phyloP scores from a whole-genome alignment of 2,888 invertebrate species.

The Kuschelorhynchus macadamiae region DNA sequence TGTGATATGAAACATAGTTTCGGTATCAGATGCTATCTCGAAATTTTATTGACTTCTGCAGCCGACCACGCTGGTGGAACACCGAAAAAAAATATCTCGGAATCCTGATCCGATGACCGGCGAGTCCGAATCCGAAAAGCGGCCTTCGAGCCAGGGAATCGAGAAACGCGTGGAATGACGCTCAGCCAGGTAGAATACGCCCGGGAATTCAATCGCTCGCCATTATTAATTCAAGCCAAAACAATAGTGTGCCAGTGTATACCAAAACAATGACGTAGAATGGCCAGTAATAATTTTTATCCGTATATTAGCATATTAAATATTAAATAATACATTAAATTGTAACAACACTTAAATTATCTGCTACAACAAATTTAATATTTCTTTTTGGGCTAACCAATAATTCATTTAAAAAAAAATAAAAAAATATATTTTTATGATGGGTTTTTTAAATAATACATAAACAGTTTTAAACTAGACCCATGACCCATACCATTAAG shows the following conservation, averaged over 20 bases:
- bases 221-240: slow-evolving; percentile 67
- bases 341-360: too few species aligned
- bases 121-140: slow-evolving; percentile 50
- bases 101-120: slow-evolving; percentile 35
- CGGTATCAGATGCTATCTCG: slow-evolving; percentile 16
- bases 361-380: too few species aligned
- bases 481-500: too few species aligned
- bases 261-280: slow-evolving; percentile 27
- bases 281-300: too few species aligned
- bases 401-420: too few species aligned
- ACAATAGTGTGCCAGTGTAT: slow-evolving; percentile 59
- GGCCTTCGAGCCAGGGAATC: slow-evolving; percentile 55
- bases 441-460: too few species aligned
- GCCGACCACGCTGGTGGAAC: slow-evolving; percentile 14
- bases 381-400: too few species aligned
- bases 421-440: too few species aligned
- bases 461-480: too few species aligned
- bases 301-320: too few species aligned
- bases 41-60: slow-evolving; percentile 38
- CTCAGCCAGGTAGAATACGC: slow-evolving; percentile 64
- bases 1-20: too few species aligned
- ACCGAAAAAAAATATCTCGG: slow-evolving; percentile 37
- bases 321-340: too few species aligned
- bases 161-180: slow-evolving; percentile 64
- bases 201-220: slow-evolving; percentile 66